Percentiles rank a stretch among this genome's conserved stretches.
phyloP scores from a whole-genome alignment of 1,140 invertebrate species.

The Drosophila santomea region DNA sequence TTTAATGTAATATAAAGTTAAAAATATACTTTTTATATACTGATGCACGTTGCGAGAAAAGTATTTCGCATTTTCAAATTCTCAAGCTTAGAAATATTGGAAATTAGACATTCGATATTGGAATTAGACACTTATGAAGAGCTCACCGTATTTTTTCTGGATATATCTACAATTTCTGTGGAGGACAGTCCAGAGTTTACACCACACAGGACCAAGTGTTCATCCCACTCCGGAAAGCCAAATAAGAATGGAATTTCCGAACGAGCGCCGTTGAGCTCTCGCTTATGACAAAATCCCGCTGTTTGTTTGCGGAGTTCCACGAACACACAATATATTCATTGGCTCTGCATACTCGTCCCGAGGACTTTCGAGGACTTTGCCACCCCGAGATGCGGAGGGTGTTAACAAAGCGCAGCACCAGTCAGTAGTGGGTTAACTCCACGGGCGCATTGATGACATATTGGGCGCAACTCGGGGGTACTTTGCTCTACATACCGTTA shows the following conservation, averaged over 20 bases:
- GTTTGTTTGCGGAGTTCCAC: slow-evolving; percentile 60
- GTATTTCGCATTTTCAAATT: too few species aligned
- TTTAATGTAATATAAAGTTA: too few species aligned
- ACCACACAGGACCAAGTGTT: slow-evolving; percentile 19
- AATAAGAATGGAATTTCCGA: slow-evolving; percentile 48
- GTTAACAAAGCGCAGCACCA: slow-evolving; percentile 43
- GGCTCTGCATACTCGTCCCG: slow-evolving; percentile 4
- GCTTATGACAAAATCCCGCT: slow-evolving; percentile 68
- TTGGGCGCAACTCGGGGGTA: slow-evolving; percentile 59
- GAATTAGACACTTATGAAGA: too few species aligned
- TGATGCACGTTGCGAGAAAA: too few species aligned
- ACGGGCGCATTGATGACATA: slow-evolving; percentile 75
- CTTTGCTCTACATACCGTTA: slow-evolving; percentile 75
- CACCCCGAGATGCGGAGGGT: slow-evolving; percentile 19
- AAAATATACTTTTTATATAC: too few species aligned
- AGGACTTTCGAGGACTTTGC: slow-evolving; percentile 28
- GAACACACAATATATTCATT: slow-evolving; percentile 55
- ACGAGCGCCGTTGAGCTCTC: slow-evolving; percentile 44
- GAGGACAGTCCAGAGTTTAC: background rate
- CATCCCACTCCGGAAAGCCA: slow-evolving; percentile 7
- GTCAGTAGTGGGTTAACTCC: slow-evolving; percentile 15
- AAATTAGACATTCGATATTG: too few species aligned
- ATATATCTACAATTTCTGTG: too few species aligned
- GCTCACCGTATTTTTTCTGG: too few species aligned
- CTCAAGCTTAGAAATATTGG: too few species aligned